Evolutionary conservation across 2,113 vertebrate species (phyloP), one percentile per base, ranked within the genome.

Genomic region (Pelusios castaneus): DNA sequence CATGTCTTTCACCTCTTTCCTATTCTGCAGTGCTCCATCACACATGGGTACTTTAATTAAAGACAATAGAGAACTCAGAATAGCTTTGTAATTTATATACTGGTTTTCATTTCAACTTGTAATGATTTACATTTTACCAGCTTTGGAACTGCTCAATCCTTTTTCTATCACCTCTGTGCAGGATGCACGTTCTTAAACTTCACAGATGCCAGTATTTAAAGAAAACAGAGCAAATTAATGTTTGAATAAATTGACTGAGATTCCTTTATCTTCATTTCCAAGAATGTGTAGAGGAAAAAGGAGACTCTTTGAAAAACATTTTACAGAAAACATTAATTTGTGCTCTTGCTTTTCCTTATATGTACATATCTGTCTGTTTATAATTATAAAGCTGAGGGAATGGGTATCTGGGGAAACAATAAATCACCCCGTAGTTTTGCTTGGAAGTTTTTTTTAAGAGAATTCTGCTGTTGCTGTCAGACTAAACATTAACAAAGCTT

Each of bases 301-400:
- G 4, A 2, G 0, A 60, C 5, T 38, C 4, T 11, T 2, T 77
- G 34, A 43, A 31, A 60, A 52, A 5, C 31, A 10, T 55, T 67
- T 49, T 10, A 88, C n/a, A 73, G 51, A 8, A 38, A 73, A 55
- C 5, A 7, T 5, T 85, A 22, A 8, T 52, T 51, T 52, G 45
- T 76, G 52, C 11, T 84, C 0, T 43, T 85, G 31, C 56, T 63
- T 92, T 1, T 0, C 75, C 84, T 79, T 77, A 1, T 63, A 4
- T 7, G 12, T 80, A 52, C 25, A 43, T 12, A 22, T 31, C 29
- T 52, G 6, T 80, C 45, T 52, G 77, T 80, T 47, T 47, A 22
- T 79, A 79, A 79, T 79, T 79, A 19, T 80, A 34, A 80, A 79
- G 10, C 49, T 31, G 29, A 19, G 31, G 16, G 29, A 1, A 2